These are phyloP conservation scores for Fregetta grallaria DNA, from an alignment of 2,113 vertebrate species.

Conservation along the genomic window DNA sequence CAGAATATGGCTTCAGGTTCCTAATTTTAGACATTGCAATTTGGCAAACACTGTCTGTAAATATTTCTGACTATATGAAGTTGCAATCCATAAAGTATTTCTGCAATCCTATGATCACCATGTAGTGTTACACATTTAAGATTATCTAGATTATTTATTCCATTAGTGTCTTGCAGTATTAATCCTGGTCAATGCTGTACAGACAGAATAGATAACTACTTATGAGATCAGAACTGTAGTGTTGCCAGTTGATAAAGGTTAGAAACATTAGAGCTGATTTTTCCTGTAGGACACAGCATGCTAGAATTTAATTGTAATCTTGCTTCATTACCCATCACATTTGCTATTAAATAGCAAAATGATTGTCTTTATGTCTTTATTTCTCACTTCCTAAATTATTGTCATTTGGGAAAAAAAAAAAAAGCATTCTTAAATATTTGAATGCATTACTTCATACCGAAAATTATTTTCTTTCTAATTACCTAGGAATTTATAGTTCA, in stretches of 20 bases:
- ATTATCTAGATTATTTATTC: background rate
- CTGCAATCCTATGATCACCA: background rate
- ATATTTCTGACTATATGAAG: background rate
- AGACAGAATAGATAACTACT: background rate
- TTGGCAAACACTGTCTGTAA: background rate
- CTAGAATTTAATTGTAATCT: conserved; percentile 56
- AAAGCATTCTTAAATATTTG: background rate
- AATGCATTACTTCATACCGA: background rate
- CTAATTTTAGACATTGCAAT: background rate
- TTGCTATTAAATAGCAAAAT: conserved; percentile 53
- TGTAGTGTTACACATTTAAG: background rate
- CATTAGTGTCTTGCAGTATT: background rate
- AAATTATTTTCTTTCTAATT: conserved; percentile 21
- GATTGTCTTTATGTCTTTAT: conserved; percentile 44
- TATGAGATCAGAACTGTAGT: background rate
- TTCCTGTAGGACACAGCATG: conserved; percentile 60
- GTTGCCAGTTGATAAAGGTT: conserved; percentile 35
- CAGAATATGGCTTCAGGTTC: background rate
- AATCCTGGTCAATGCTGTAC: background rate
- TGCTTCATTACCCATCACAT: conserved; percentile 62
- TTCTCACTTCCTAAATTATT: conserved; percentile 47
- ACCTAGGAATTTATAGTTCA: background rate
- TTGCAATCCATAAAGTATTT: background rate
- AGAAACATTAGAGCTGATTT: conserved; percentile 50
- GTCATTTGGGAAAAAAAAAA: background rate